Evolutionary conservation across 2,797 vertebrate genomes (phyloP), one percentile per base, ranked within the genome.

Genomic region (Scolopax bukidnonensis): DNA sequence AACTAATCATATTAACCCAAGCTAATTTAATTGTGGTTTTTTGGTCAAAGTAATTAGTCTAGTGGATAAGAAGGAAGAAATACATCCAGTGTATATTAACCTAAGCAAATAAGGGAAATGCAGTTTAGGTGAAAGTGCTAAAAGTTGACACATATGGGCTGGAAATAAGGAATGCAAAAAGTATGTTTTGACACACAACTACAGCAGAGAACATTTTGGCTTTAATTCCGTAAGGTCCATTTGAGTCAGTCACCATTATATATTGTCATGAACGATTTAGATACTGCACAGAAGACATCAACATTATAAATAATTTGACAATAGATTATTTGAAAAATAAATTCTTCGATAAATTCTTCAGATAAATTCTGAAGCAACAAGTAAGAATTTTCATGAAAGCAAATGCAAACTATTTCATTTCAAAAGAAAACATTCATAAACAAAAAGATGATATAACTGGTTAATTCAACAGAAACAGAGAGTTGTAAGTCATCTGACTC

Each of bases 1-100:
- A 95, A 80, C 45, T 93, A 90, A 95, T 79, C 10, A 16, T 40
- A 87, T 90, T 88, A 91, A 91, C 78, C 5, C n/a, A 85, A 50
- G 10, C 10, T 78, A 84, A 90, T 89, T 68, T 60, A 47, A 41
- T 80, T 91, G n/a, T 36, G 32, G 30, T 70, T 78, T 83, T 65
- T 87, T 65, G 3, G 30, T 65, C 51, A 47, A 33, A 88, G 33
- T 91, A 91, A 82, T 86, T 91, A 88, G 73, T 48, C 25, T 63
- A 76, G n/a, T 23, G 38, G 40, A 54, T 84, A 76, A 82, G 59
- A 75, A 95, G 48, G 69, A 94, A 90, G 59, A 93, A 78, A 81
- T 69, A 90, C 65, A 65, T 87, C 76, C 20, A 48, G 36, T 16
- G 9, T n/a, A 74, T 68, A 48, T 87, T 91, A 82, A 74, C 41